Percentiles rank a stretch among this genome's conserved stretches.
Evolutionary conservation across 2,113 vertebrate genomes (phyloP).

Genomic region (Grallaria varia): DNA sequence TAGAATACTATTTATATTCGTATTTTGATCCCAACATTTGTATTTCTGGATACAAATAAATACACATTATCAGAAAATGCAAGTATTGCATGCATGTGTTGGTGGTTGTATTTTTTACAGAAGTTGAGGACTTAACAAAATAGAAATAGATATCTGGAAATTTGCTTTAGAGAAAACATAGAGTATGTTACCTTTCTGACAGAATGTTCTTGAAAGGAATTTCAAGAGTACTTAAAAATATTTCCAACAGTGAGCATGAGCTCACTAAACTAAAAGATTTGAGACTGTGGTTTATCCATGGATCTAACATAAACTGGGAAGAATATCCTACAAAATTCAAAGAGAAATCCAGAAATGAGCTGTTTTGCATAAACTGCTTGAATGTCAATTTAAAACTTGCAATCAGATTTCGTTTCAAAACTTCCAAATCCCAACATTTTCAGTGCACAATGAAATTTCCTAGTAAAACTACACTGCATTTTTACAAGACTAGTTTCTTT

Average conservation of each 20-base stretch:
- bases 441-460: background rate
- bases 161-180: background rate
- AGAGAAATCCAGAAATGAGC: background rate
- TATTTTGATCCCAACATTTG: constrained; percentile 78
- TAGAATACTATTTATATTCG: constrained; percentile 75
- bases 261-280: background rate
- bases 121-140: background rate
- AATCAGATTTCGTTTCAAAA: background rate
- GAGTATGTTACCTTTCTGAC: background rate
- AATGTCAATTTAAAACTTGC: background rate
- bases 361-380: background rate
- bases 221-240: background rate
- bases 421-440: background rate
- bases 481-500: background rate
- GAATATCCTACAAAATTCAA: background rate
- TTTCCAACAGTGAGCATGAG: background rate
- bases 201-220: background rate
- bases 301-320: background rate
- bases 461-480: background rate
- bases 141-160: background rate
- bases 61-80: constrained; percentile 73
- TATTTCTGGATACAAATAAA: constrained; percentile 81
- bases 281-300: background rate
- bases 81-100: background rate
- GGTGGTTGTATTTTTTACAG: background rate